phyloP scores from a whole-genome alignment of 2,113 vertebrate species.

The Apteryx owenii region DNA sequence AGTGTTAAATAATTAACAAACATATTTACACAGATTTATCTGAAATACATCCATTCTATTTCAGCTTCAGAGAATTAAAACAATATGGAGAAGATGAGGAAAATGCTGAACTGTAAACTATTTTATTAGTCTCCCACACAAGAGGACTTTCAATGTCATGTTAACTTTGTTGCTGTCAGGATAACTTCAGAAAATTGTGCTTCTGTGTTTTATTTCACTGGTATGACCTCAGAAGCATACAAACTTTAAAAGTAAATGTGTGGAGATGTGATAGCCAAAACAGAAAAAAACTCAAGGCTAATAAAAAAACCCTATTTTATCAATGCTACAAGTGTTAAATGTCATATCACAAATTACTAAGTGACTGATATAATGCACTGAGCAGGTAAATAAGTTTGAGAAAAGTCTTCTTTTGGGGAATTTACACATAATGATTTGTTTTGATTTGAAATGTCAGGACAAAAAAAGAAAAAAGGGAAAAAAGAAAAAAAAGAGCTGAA shows the following conservation, averaged over 20 bases:
- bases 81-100: background rate
- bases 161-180: background rate
- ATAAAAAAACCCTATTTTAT: background rate
- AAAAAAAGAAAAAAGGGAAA: fast-evolving
- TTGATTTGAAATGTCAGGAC: background rate
- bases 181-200: background rate
- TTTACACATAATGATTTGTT: background rate
- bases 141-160: background rate
- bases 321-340: background rate
- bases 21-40: background rate
- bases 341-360: fast-evolving
- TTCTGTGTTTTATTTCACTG: background rate
- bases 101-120: background rate
- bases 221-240: background rate
- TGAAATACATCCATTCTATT: background rate
- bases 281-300: background rate
- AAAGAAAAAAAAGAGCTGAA: background rate
- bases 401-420: background rate
- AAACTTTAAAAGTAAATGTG: background rate
- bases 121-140: background rate
- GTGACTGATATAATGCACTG: background rate
- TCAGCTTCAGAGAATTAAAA: background rate
- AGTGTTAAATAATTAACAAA: background rate
- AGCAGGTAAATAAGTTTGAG: background rate
- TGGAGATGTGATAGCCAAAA: background rate